phyloP scores from a whole-genome alignment of 2,888 invertebrate species.

The Dynastes grantii region DNA sequence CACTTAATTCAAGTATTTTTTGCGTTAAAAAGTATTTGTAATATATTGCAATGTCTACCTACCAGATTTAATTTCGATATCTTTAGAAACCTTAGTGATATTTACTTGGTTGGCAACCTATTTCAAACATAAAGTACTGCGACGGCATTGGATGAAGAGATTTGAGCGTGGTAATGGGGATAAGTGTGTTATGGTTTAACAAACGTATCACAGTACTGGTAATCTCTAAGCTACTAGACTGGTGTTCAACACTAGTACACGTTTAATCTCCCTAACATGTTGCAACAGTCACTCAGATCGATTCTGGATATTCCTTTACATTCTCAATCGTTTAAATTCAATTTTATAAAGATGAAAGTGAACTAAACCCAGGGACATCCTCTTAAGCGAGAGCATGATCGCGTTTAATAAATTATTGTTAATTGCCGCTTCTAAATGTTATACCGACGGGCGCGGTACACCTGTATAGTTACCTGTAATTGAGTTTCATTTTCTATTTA shows the following conservation, averaged over 20 bases:
- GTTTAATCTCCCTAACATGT: constrained; percentile 36
- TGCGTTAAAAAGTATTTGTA: too few relatives aligned
- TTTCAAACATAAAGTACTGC: too few relatives aligned
- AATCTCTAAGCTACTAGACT: constrained; percentile 61
- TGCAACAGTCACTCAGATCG: neutral
- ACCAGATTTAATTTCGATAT: too few relatives aligned
- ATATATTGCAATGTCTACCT: too few relatives aligned
- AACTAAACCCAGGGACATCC: too few relatives aligned
- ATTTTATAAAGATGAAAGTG: too few relatives aligned
- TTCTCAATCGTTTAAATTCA: too few relatives aligned
- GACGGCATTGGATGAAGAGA: neutral
- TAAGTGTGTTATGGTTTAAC: constrained; percentile 57
- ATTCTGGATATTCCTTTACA: neutral
- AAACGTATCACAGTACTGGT: constrained; percentile 60
- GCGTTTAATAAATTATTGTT: constrained; percentile 4
- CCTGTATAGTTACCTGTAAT: constrained; percentile 8
- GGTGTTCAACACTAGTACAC: constrained; percentile 61
- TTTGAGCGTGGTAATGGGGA: neutral
- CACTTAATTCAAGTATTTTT: too few relatives aligned
- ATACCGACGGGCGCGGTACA: neutral
- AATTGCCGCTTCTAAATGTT: neutral
- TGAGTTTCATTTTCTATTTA: constrained; percentile 21
- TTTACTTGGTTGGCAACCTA: too few relatives aligned
- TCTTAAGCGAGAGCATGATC: neutral
- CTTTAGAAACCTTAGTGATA: too few relatives aligned